Base-by-base conservation (phyloP, 2,888 invertebrate species). In the Carterocephalus palaemon region DNA sequence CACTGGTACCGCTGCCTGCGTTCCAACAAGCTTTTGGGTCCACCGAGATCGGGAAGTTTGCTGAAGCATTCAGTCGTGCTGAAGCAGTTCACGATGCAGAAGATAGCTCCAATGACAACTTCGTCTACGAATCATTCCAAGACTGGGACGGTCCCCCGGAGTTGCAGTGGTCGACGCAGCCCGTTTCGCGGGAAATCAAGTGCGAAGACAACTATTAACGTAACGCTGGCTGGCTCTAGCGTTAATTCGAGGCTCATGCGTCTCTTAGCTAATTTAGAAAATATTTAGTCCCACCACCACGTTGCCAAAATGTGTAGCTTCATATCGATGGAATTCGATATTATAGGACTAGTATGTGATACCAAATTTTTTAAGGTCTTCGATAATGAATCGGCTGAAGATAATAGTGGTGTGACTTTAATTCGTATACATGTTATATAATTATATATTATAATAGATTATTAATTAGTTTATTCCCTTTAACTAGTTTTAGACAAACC, bases 11-110 rank as follows among this genome's bases (percentile, higher is more conserved):
- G 3, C 72, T 94, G 47, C 94, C 94, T 3, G 94, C 93, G 31
- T 95, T 95, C 67, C 93, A 94, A 68, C 94, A 94, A 78, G 94
- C 95, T 1, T 95, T 95, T 69, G 95, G 95, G 15, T 93, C 94
- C 16, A 95, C 95, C 13, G 95, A 94, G 77, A 92, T 95, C 53
- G 95, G 95, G n/a, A 90, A 93, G 53, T 95, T 94, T 60, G 92
- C 92, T 3, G 92, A 92, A 63, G 91, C 90, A 38, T 92, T 92
- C 69, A 89, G 89, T 48, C 89, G 88, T 52, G 84, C 89, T 52
- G 89, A 90, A 59, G 80, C 83, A 17, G 87, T 84, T 10, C 74
- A 77, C 23, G 85, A 83, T 10, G 74, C 75, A 9, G 67, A 83
- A 8, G 82, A 82, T 22, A 62, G 67, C 34, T 61, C 74, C 26